Percentiles rank a stretch among this genome's conserved stretches.
phyloP scores from a whole-genome alignment of 2,888 invertebrate genomes.

The Parnassius smintheus region DNA sequence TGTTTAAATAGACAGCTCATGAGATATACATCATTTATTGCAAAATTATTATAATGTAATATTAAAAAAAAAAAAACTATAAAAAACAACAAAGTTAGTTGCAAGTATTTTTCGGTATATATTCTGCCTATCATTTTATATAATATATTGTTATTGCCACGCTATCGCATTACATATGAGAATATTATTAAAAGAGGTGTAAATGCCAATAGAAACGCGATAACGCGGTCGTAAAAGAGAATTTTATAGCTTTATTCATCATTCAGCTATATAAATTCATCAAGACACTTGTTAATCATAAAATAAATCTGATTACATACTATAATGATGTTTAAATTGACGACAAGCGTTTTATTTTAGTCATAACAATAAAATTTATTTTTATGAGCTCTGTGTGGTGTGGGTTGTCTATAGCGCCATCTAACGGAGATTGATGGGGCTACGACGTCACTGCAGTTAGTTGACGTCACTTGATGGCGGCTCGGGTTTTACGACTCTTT shows the following conservation, averaged over 20 bases:
- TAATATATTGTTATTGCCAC: conserved; percentile 29
- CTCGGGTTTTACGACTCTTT: conserved; percentile 59
- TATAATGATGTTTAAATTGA: conserved; percentile 81
- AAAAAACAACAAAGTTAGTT: too few species aligned
- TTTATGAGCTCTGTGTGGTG: conserved; percentile 66
- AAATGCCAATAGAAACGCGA: conserved; percentile 71
- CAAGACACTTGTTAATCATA: conserved; percentile 81
- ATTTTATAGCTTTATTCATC: conserved; percentile 79
- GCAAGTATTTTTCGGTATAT: conserved; percentile 1
- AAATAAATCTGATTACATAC: conserved; percentile 80
- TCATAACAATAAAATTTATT: conserved; percentile 82
- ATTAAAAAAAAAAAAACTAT: too few species aligned
- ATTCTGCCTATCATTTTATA: conserved; percentile 26
- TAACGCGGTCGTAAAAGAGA: conserved; percentile 70
- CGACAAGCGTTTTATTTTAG: conserved; percentile 81
- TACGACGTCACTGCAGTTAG: conserved; percentile 45
- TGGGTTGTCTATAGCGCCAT: conserved; percentile 61
- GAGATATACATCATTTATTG: too few species aligned
- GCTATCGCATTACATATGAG: conserved; percentile 43
- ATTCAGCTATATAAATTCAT: conserved; percentile 78
- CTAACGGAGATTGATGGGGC: conserved; percentile 53
- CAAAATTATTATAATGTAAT: too few species aligned
- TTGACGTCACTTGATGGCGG: conserved; percentile 60
- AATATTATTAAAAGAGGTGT: conserved; percentile 58
- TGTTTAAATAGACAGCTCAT: too few species aligned